Evolutionary conservation across 37 sponge, comb jelly and placozoan species (phyloP), one percentile per base, ranked within the genome.

Genomic region (Dysidea cf. avara): DNA sequence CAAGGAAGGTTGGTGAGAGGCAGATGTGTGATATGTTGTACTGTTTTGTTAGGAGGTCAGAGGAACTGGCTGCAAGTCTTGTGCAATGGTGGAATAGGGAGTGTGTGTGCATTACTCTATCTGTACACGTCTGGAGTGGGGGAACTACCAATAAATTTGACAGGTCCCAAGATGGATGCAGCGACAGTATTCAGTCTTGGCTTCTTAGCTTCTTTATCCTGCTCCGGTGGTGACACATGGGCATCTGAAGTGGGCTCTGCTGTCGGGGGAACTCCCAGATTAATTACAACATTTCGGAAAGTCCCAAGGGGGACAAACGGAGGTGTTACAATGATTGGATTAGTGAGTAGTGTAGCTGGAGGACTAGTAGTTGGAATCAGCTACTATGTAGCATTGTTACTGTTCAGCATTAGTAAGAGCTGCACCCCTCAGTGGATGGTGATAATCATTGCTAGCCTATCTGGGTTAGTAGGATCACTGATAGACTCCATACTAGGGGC

Each of bases 221-320:
- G 94, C 39, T 80, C 76, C 64, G 88, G 93, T 74, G 96, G 96
- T 14, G 96, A 96, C 74, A 96, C 96, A 2, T 96, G 96, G 96
- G 96, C 96, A 24, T 96, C 96, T 16, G 96, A 96, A 63, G 69
- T 96, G 7, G 96, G 96, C 53, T 88, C 87, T 25, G 90, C 78
- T 3, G 18, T 81, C 6, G 93, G 96, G 20, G 74, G 76, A 14
- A 55, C 43, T 13, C 96, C 96, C n/a, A 54, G 83, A 20, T 73
- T 92, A 17, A 81, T 96, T 24, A 92, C 87, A 60, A 96, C 65
- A 5, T 60, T 77, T 53, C 58, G 57, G 49, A 21, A 5, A 13
- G 96, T 96, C 12, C 96, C 94, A 0, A 56, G 53, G n/a, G 96
- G 96, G 6, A 96, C 96, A 25, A 96, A 96, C 58, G 96, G 96